phyloP scores from a whole-genome alignment of 2,113 vertebrate genomes.

The Drymodes brunneopygia region DNA sequence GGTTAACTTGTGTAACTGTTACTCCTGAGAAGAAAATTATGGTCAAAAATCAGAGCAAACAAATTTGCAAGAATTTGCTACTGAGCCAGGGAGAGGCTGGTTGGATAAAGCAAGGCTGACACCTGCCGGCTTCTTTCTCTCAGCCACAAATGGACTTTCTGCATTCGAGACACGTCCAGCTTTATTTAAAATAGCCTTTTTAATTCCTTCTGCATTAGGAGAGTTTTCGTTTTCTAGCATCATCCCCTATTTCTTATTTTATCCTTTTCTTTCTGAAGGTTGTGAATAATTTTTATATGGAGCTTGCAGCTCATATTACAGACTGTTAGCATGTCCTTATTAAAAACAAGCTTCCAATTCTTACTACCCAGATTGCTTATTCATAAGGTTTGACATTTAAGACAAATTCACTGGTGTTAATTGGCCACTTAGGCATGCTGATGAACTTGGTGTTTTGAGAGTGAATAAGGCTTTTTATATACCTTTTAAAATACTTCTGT shows the following conservation, averaged over 20 bases:
- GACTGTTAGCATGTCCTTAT: background rate
- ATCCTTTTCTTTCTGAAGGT: background rate
- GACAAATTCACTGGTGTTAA: background rate
- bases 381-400: background rate
- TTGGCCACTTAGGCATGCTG: background rate
- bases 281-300: background rate
- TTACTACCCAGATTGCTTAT: background rate
- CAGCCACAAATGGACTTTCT: background rate
- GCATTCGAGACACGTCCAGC: background rate
- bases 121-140: constrained; percentile 62
- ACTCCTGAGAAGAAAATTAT: background rate
- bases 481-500: background rate
- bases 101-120: constrained; percentile 71
- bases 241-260: background rate
- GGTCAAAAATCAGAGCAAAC: background rate
- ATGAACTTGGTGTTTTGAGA: background rate
- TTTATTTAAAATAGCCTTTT: background rate
- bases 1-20: background rate
- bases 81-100: background rate
- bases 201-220: background rate
- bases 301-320: background rate
- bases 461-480: background rate
- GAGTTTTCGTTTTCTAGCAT: background rate
- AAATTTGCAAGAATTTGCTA: background rate
- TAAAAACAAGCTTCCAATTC: background rate